phyloP scores from a whole-genome alignment of 2,113 vertebrate genomes.

The Perognathus longimembris region DNA sequence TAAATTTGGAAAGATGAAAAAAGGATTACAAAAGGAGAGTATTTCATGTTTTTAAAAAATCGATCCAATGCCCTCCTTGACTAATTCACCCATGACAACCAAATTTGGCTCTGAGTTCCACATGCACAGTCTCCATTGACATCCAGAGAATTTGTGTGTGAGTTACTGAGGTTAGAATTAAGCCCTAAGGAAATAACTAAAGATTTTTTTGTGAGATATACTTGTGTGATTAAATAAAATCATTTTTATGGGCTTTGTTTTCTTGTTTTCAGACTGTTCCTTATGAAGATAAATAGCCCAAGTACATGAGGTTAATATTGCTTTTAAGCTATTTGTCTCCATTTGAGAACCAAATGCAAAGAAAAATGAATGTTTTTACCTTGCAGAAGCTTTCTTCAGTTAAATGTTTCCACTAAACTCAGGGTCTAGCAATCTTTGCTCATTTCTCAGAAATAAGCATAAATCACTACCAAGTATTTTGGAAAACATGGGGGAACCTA shows the following conservation, averaged over 20 bases:
- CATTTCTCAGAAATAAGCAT: slow-evolving; percentile 46
- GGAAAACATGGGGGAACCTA: background rate
- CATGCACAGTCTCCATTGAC: slow-evolving; percentile 37
- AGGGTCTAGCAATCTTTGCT: slow-evolving; percentile 40
- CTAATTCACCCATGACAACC: slow-evolving; percentile 73
- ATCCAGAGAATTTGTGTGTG: slow-evolving; percentile 67
- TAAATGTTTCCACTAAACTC: slow-evolving; percentile 71
- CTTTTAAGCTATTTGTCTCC: slow-evolving; percentile 82
- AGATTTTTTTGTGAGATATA: slow-evolving; percentile 78
- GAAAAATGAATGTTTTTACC: slow-evolving; percentile 79
- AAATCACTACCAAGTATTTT: slow-evolving; percentile 57
- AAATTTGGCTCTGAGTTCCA: slow-evolving; percentile 33
- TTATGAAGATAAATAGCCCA: slow-evolving; percentile 81
- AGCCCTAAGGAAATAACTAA: slow-evolving; percentile 79
- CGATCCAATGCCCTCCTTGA: slow-evolving; percentile 53
- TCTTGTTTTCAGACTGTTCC: slow-evolving; percentile 77
- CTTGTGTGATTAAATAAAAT: slow-evolving; percentile 82
- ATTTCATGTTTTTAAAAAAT: slow-evolving; percentile 51
- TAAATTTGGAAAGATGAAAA: slow-evolving; percentile 71
- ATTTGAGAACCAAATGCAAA: slow-evolving; percentile 78
- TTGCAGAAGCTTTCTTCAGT: slow-evolving; percentile 67
- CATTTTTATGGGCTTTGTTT: slow-evolving; percentile 81
- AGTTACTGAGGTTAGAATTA: slow-evolving; percentile 76
- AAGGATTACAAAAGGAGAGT: slow-evolving; percentile 59
- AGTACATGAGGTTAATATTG: slow-evolving; percentile 79